Evolutionary conservation across 2,797 vertebrate species (phyloP).

Genomic region (Gymnothorax reevesii): DNA sequence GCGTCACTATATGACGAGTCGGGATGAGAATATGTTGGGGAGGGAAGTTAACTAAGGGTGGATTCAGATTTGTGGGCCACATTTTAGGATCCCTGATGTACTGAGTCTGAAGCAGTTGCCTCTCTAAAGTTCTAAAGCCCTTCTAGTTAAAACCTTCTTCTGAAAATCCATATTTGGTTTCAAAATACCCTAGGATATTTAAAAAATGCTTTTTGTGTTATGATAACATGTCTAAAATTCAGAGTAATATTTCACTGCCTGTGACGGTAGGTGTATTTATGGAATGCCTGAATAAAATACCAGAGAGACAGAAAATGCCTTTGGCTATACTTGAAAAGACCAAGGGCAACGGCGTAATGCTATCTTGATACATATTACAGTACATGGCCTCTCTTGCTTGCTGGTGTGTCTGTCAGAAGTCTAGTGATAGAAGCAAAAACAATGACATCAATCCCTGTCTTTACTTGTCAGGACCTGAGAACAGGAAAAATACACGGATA

Average conservation of each 20-base stretch:
- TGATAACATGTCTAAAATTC: not conserved
- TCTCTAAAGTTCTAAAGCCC: not conserved
- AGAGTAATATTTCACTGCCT: not conserved
- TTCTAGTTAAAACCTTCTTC: not conserved
- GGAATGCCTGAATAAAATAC: not conserved
- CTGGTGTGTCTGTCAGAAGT: not conserved
- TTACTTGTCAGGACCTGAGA: not conserved
- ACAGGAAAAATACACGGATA: not conserved
- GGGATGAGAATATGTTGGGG: too few relatives aligned
- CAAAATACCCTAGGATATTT: not conserved
- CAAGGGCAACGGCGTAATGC: not conserved
- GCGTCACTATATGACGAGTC: too few relatives aligned
- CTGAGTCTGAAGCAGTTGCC: not conserved
- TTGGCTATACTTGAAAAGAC: not conserved
- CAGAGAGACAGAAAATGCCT: not conserved
- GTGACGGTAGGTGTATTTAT: not conserved
- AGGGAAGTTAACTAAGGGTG: too few relatives aligned
- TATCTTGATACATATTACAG: not conserved
- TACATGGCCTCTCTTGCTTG: not conserved
- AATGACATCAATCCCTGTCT: not conserved
- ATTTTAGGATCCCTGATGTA: not conserved
- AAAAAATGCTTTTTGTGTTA: not conserved
- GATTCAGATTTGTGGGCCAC: too few relatives aligned
- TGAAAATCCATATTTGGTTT: not conserved
- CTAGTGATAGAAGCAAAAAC: slow-evolving; percentile 3